Base-by-base conservation (phyloP, 2,888 invertebrate genomes). In the Lithophane semibrunnea region DNA sequence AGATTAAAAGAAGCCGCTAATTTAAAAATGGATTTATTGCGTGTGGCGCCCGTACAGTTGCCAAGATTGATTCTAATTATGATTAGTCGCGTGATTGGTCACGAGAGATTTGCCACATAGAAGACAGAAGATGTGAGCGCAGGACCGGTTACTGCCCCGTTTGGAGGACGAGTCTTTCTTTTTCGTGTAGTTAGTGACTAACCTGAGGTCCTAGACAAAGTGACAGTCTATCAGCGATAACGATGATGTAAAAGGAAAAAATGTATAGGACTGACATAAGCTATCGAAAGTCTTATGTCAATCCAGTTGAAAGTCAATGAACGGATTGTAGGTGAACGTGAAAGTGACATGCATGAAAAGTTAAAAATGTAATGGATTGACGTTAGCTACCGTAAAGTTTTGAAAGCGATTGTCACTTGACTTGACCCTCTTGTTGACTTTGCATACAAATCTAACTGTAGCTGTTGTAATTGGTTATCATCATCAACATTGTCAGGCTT, bases 11-110 rank as follows among this genome's bases (percentile, higher is more conserved):
- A 24, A 63, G 24, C 71, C 77, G 77, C 71, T 29, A 13, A n/a
- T 56, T n/a, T 29, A 71, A 63, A 77, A 71, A 79, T n/a, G 0
- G 9, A 63, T 49, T 42, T 3, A 71, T 56, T 49, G 66, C 78
- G 64, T 73, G 78, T 73, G 80, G 80, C 65, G 73, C 73, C 44
- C 0, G 44, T 3, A 56, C n/a, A 3, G n/a, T 49, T 70, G 47
- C 37, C 2, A 79, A 54, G 73, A 79, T 47, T 64, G 12, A 47
- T 73, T 73, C 16, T 65, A 58, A 79, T 73, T 1, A 37, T 21
- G 21, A 73, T 79, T 65, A 58, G 52, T 13, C 52, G 58, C 73
- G 24, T 47, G 65, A 73, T 79, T 42, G 56, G 12, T 10, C 52
- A 24, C 52, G 44, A 37, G 37, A 60, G 21, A 44, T 65, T 21